Evolutionary conservation across 2,888 invertebrate species (phyloP), one percentile per base, ranked within the genome.

Genomic region (Ernsta delagoae): DNA sequence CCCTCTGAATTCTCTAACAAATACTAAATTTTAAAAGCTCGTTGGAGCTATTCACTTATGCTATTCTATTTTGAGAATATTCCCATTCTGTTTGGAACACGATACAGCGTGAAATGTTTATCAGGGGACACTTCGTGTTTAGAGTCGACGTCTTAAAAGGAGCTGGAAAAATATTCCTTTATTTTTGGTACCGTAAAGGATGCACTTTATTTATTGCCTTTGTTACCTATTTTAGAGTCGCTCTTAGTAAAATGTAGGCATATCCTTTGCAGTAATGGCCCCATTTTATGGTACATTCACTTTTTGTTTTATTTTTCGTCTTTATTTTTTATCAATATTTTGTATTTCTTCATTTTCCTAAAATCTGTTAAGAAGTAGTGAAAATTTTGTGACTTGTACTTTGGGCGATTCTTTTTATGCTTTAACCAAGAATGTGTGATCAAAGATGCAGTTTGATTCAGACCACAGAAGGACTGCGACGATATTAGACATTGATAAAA

Each of bases 101-200:
- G 68, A 68, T 63, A 62, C 69, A 43, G 59, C 24, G 53, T 64
- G 59, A 64, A 69, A 69, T 64, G 63, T 69, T 64, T 69, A 69
- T 69, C 69, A 69, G 69, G 63, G 69, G 69, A 69, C 69, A 59
- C 59, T 57, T 63, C 57, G 62, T 59, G 50, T 69, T 57, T 57
- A 68, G 57, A 67, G 67, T 5, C 53, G 53, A 60, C 69, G 63
- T 59, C 62, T 68, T 69, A 63, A 68, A 63, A 69, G 69, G 63
- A 69, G 59, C 45, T 69, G 64, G 69, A 69, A 69, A 68, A 69
- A 69, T 69, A 63, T 64, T 63, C 53, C 50, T 59, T 64, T 69
- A 64, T 64, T 69, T 69, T 68, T 34, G 59, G 64, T 53, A 36
- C 59, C 59, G 64, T 64, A 45, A 34, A 50, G 31, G 59, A 69